Evolutionary conservation across 2,797 vertebrate species (phyloP), one percentile per base, ranked within the genome.

Genomic region (Lepus townsendii): DNA sequence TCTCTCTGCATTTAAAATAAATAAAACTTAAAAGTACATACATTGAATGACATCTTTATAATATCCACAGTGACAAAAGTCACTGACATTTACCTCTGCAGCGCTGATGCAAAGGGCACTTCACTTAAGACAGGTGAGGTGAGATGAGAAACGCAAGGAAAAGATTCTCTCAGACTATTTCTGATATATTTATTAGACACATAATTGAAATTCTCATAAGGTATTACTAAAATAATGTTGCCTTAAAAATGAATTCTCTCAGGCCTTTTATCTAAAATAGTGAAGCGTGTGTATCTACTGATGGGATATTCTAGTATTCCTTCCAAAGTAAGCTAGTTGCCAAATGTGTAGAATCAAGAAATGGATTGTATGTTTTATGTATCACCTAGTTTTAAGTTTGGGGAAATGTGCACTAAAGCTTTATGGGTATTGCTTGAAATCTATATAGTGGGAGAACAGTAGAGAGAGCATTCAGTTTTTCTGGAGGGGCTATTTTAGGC

Each of bases 151-250:
- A 32, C 63, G 11, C 68, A 79, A 83, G 22, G 83, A 32, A 50
- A 66, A 38, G 71, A 65, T 65, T 91, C 24, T 90, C 6, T 50
- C 32, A 82, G 71, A 78, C 57, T 38, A 52, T 72, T 72, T 85
- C 80, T 69, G 19, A 9, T 72, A 16, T 38, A 26, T 76, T 11
- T 52, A 32, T 94, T 52, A 88, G 68, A 69, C 19, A 47, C 73
- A 24, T 85, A 76, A 91, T 69, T 80, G 26, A 85, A 83, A 24
- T 66, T 79, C 73, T 79, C 76, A 80, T 4, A 63, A 71, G 66
- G 71, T 63, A 62, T 16, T 8, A 27, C 24, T 42, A 62, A 87
- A 94, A 69, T 68, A 68, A 63, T 76, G 75, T 90, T 91, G 62
- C 38, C 30, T 86, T 75, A 52, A 90, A 82, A 69, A 78, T 22